Conservation (phyloP, 2,797 vertebrate genomes). For the Leucoraja ocellata region DNA sequence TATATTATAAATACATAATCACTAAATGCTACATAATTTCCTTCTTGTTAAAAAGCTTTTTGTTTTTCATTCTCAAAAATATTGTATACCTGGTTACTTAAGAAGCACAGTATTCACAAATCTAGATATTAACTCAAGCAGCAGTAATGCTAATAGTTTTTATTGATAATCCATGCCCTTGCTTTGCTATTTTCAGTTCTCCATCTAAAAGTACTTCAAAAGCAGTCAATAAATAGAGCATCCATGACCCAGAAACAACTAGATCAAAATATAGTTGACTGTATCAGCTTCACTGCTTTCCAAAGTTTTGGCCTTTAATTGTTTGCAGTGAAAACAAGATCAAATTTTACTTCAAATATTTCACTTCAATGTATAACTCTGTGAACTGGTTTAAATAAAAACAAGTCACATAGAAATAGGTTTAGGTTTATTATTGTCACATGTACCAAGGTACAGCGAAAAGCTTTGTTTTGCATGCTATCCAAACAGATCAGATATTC, state of each 20-base stretch:
- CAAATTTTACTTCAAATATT: background rate
- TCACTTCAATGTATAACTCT: background rate
- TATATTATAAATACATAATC: background rate
- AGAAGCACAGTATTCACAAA: conserved; percentile 21
- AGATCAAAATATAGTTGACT: conserved; percentile 46
- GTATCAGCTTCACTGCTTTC: conserved; percentile 39
- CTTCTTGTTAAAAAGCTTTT: background rate
- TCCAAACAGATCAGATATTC: too few relatives aligned
- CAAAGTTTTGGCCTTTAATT: background rate
- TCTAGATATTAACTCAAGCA: conserved; percentile 41
- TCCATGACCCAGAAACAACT: conserved; percentile 49
- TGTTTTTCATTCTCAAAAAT: background rate
- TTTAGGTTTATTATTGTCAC: too few relatives aligned
- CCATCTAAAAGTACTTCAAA: conserved; percentile 46
- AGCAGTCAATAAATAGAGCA: conserved; percentile 47
- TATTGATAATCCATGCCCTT: conserved; percentile 43
- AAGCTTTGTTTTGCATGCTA: too few relatives aligned
- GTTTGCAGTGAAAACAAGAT: background rate
- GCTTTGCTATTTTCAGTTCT: conserved; percentile 43
- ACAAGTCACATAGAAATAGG: too few relatives aligned
- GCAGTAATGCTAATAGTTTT: conserved; percentile 43
- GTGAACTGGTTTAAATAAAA: background rate
- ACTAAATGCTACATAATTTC: background rate
- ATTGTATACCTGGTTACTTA: background rate
- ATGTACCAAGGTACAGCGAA: too few relatives aligned